Evolutionary conservation across 2,888 invertebrate species (phyloP).

Genomic region (Aphodius granarius): DNA sequence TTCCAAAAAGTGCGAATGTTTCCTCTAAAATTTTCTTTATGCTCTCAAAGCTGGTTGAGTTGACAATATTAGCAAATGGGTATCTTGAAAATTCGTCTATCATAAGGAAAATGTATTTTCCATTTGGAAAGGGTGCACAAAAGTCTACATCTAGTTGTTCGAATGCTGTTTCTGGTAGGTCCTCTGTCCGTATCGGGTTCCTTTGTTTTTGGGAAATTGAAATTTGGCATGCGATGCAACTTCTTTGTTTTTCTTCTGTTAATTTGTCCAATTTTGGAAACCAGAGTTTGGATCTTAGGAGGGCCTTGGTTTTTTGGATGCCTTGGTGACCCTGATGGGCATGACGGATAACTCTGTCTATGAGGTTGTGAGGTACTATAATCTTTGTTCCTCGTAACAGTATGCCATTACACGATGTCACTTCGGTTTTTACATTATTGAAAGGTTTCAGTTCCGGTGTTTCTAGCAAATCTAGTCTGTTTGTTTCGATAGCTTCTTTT

Average conservation of each 20-base stretch:
- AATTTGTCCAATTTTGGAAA: constrained; percentile 27
- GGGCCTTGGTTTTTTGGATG: constrained; percentile 26
- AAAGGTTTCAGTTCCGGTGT: no score
- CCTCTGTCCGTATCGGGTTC: background rate
- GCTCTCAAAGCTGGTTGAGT: background rate
- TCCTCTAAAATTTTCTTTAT: no score
- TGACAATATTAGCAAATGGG: background rate
- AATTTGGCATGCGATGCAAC: constrained; percentile 7
- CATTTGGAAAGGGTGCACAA: constrained; percentile 11
- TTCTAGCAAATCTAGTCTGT: no score
- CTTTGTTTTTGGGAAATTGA: background rate
- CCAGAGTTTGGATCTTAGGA: constrained; percentile 29
- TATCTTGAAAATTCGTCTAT: constrained; percentile 8
- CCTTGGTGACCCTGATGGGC: constrained; percentile 30
- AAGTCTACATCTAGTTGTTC: background rate
- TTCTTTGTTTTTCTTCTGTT: background rate
- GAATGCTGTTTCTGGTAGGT: background rate
- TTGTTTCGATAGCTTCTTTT: no score
- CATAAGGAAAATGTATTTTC: constrained; percentile 2
- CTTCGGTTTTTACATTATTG: no score
- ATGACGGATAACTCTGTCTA: constrained; percentile 27
- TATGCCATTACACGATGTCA: no score
- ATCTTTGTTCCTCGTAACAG: background rate
- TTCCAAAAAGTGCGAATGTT: constrained; percentile 18
- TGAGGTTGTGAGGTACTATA: background rate